A percentile compares a stretch with the other conserved stretches of the same genome.
Evolutionary conservation across 2,888 invertebrate species (phyloP).

Genomic region (Epinotia nisella): DNA sequence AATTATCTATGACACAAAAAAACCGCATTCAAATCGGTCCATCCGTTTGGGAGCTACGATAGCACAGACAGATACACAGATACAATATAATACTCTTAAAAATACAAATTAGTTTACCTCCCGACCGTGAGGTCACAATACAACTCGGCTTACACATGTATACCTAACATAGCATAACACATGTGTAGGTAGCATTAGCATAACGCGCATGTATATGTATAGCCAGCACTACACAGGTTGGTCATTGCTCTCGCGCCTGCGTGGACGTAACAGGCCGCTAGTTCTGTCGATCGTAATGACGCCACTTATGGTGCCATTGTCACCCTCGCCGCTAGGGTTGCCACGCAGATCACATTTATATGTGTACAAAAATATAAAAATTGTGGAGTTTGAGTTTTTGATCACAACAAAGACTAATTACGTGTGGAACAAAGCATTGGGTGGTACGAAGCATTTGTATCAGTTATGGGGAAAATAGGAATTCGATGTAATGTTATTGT

Average conservation of each 20-base stretch:
- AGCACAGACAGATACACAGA: too few species aligned
- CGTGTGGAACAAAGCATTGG: too few species aligned
- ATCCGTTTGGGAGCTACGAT: too few species aligned
- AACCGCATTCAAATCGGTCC: too few species aligned
- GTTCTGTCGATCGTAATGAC: constrained; percentile 6
- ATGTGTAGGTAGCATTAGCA: not conserved
- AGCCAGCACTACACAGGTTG: not conserved
- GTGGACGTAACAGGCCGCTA: not conserved
- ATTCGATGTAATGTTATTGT: too few species aligned
- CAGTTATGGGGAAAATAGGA: too few species aligned
- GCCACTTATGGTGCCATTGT: constrained; percentile 4
- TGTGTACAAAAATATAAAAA: not conserved
- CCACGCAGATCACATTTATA: not conserved
- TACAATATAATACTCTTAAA: too few species aligned
- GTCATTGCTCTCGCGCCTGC: not conserved
- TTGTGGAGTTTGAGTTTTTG: too few species aligned
- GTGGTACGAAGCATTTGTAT: too few species aligned
- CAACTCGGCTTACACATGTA: not conserved
- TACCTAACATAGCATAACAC: not conserved
- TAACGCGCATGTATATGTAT: not conserved
- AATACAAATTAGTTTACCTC: not conserved
- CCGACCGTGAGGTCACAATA: not conserved
- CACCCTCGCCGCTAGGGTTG: constrained; percentile 16
- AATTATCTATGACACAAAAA: too few species aligned
- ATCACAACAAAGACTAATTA: too few species aligned